Conservation (phyloP, 2,797 vertebrate genomes). For the Centropyge bicolor region DNA sequence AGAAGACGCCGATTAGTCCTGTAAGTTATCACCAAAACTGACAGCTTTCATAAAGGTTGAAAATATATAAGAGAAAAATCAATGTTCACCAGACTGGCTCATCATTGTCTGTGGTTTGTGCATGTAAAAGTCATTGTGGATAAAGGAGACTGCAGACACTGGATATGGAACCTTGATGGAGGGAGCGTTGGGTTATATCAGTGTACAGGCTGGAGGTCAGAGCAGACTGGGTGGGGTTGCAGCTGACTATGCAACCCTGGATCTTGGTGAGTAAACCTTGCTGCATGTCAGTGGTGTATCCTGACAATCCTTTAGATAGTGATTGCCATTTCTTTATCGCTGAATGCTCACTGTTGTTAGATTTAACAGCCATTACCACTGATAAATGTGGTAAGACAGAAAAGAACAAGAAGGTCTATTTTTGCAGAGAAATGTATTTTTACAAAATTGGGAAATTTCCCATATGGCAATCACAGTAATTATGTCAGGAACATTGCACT, state of each 20-base stretch:
- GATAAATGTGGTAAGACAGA: slow-evolving; percentile 16
- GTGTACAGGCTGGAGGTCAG: slow-evolving; percentile 16
- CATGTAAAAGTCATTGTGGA: neutral
- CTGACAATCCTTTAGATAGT: slow-evolving; percentile 29
- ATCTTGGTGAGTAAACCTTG: slow-evolving; percentile 34
- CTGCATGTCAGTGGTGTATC: slow-evolving; percentile 7
- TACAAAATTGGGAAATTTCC: neutral
- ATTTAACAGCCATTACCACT: slow-evolving; percentile 22
- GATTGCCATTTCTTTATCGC: slow-evolving; percentile 27
- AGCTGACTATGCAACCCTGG: slow-evolving; percentile 49
- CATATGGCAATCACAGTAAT: neutral
- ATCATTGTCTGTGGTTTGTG: neutral
- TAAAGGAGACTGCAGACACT: neutral
- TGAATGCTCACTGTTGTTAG: slow-evolving; percentile 4
- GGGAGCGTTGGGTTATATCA: slow-evolving; percentile 26
- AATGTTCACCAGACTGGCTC: neutral
- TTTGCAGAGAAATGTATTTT: neutral
- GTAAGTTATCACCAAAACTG: neutral
- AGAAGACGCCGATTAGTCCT: neutral
- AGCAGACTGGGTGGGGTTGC: slow-evolving; percentile 36
- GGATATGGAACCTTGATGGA: slow-evolving; percentile 25
- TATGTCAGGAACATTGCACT: neutral
- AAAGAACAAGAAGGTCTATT: neutral
- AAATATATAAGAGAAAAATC: neutral
- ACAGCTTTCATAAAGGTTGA: neutral